Percentiles rank a stretch among this genome's conserved stretches.
Evolutionary conservation across 35 echinoderm and acorn worm genomes (phyloP).

Genomic region (Strongylocentrotus purpuratus): DNA sequence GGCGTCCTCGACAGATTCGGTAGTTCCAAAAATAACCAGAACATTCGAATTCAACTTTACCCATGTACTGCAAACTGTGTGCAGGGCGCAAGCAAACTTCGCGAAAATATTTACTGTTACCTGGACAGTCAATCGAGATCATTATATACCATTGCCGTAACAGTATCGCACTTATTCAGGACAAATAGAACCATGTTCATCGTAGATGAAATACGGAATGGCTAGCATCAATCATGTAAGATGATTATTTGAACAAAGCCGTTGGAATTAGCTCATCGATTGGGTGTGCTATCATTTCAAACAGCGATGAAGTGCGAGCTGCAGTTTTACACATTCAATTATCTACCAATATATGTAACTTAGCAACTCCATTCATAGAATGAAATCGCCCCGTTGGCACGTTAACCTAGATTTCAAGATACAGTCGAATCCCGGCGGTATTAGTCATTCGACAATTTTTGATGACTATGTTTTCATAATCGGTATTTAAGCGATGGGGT

Average conservation of each 20-base stretch:
- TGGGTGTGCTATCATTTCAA: background rate
- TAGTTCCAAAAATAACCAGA: too few relatives aligned
- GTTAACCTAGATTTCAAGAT: background rate
- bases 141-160: background rate
- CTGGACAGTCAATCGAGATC: too few relatives aligned
- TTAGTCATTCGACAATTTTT: too few relatives aligned
- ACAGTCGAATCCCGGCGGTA: background rate
- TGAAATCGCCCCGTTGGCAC: background rate
- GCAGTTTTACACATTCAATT: background rate
- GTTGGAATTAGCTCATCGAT: background rate
- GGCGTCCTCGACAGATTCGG: too few relatives aligned
- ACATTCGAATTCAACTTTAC: too few relatives aligned
- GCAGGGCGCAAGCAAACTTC: too few relatives aligned
- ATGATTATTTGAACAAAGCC: background rate
- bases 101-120: too few relatives aligned
- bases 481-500: too few relatives aligned
- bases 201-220: background rate
- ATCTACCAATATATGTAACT: slow-evolving; percentile 24
- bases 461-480: too few relatives aligned
- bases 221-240: background rate
- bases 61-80: too few relatives aligned
- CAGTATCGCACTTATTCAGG: background rate
- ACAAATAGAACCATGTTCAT: too few relatives aligned
- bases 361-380: background rate
- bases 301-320: background rate